Conservation (phyloP, 2,113 vertebrate genomes). For the Microcebus tavaratra region DNA sequence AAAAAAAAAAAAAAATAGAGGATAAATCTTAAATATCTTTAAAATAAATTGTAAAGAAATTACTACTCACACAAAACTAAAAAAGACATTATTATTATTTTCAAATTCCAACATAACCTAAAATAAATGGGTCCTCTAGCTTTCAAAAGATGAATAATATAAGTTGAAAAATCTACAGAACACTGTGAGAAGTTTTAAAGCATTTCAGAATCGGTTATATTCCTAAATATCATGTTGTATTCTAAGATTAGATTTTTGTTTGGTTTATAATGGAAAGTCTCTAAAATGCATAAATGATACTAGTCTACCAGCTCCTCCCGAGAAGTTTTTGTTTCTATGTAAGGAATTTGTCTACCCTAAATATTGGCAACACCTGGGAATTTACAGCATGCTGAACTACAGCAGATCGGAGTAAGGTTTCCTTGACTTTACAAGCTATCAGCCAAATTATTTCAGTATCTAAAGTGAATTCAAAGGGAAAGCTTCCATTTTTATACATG, state of each 20-base stretch:
- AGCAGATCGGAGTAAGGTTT: neutral
- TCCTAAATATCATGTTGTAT: neutral
- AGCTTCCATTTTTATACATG: neutral
- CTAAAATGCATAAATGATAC: neutral
- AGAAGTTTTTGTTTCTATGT: neutral
- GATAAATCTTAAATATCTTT: conserved; percentile 11
- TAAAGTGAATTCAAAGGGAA: conserved; percentile 33
- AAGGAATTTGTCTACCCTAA: neutral
- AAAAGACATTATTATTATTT: neutral
- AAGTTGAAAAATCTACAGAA: conserved; percentile 3
- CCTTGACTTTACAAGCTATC: neutral
- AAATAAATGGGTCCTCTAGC: neutral
- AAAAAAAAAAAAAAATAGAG: conserved; percentile 24
- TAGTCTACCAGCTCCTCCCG: neutral
- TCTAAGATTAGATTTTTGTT: neutral
- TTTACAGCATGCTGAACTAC: neutral
- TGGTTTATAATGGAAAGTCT: neutral
- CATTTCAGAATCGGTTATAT: neutral
- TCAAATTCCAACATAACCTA: neutral
- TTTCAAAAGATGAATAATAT: neutral
- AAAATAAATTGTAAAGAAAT: neutral
- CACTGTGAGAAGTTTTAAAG: neutral
- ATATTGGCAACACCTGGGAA: neutral
- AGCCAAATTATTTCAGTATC: conserved; percentile 4
- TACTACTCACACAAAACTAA: neutral